Conservation (phyloP, 2,888 invertebrate genomes). For the Ormyrus rosae region DNA sequence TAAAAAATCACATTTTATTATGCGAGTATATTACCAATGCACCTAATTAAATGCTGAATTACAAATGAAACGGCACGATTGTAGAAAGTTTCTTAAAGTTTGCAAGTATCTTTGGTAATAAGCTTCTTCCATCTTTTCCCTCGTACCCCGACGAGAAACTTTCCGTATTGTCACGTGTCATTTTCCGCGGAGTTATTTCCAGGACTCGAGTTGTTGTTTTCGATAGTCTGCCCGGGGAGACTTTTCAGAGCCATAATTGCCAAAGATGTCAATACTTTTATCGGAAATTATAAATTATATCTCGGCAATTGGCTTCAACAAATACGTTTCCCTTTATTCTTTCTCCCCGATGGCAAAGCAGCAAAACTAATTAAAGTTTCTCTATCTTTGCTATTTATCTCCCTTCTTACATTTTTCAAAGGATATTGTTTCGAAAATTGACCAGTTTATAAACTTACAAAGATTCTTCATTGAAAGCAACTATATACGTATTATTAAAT, state of each 20-base stretch:
- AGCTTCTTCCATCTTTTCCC: conserved; percentile 18
- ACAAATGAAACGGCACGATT: conserved; percentile 10
- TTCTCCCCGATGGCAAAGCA: conserved; percentile 3
- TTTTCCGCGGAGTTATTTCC: conserved; percentile 36
- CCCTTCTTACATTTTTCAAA: conserved; percentile 2
- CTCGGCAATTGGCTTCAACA: conserved; percentile 23
- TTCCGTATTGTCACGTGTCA: conserved; percentile 28
- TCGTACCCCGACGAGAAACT: conserved; percentile 18
- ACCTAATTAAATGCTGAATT: conserved; percentile 37
- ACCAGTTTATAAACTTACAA: conserved; percentile 5
- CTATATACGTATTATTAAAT: background rate
- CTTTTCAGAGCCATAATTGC: conserved; percentile 24
- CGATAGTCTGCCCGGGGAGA: conserved; percentile 2
- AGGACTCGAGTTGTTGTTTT: background rate
- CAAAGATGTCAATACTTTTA: conserved; percentile 32
- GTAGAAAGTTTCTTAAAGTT: conserved; percentile 25
- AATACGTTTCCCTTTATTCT: background rate
- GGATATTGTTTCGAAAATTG: conserved; percentile 10
- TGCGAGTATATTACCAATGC: background rate
- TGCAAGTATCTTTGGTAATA: conserved; percentile 14
- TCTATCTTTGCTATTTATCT: conserved; percentile 30
- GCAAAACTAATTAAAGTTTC: conserved; percentile 30
- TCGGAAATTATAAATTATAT: conserved; percentile 34
- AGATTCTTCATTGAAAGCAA: background rate
- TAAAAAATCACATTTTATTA: background rate